Conservation (phyloP, 1,140 invertebrate genomes). For the Cepaea nemoralis region DNA sequence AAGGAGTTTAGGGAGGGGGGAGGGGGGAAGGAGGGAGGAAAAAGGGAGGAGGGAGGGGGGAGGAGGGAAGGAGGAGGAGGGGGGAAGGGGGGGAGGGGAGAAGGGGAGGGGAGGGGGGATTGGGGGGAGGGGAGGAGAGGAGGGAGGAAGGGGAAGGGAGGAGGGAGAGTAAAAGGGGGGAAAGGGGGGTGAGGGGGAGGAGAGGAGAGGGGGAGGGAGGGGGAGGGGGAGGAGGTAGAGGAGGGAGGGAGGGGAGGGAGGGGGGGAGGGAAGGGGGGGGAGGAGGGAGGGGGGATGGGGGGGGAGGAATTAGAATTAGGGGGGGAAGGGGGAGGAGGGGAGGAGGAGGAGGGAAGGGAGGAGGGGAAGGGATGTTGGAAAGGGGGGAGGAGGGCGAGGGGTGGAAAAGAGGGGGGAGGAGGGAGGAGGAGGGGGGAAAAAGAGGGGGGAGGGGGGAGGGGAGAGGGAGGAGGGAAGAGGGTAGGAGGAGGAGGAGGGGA, state of each 20-base stretch:
- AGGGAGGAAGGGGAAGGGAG: not conserved
- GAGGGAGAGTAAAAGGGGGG: too few relatives aligned
- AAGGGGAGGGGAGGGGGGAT: not conserved
- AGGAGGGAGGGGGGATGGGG: too few relatives aligned
- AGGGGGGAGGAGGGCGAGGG: conserved; percentile 7
- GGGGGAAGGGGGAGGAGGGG: not conserved
- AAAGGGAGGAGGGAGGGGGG: not conserved
- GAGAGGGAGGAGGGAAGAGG: too few relatives aligned
- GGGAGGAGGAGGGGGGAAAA: not conserved
- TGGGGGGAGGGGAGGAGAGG: too few relatives aligned
- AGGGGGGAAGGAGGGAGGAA: not conserved
- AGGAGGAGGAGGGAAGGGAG: not conserved
- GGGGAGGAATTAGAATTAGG: too few relatives aligned
- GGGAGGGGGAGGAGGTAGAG: not conserved
- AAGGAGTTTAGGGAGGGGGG: not conserved
- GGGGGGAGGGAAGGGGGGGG: not conserved
- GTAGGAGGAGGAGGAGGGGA: too few relatives aligned
- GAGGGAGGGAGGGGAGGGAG: not conserved
- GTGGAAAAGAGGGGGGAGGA: conserved; percentile 3
- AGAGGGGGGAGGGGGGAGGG: not conserved
- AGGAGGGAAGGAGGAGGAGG: not conserved
- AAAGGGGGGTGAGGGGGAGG: too few relatives aligned
- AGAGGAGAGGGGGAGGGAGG: not conserved
- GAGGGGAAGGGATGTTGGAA: too few relatives aligned
- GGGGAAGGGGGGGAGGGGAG: not conserved